Evolutionary conservation across 2,113 vertebrate species (phyloP).

Genomic region (Hipposideros armiger): DNA sequence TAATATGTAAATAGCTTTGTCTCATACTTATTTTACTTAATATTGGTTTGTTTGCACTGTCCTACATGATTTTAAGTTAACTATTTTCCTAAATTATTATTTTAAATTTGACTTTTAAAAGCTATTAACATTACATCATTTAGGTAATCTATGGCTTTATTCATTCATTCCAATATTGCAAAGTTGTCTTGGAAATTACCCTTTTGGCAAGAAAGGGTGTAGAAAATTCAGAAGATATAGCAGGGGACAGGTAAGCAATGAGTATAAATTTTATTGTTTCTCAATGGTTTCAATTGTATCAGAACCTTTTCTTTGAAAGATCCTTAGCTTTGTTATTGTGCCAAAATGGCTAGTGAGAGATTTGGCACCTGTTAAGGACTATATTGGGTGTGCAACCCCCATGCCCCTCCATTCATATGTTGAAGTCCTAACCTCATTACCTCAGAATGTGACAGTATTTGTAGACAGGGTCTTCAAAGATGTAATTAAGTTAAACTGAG

Average conservation of each 20-base stretch:
- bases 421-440: neutral
- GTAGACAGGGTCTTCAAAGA: neutral
- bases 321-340: neutral
- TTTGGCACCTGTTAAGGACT: neutral
- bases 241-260: neutral
- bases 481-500: conserved; percentile 12
- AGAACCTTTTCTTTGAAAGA: neutral
- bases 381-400: neutral
- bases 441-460: neutral
- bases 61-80: neutral
- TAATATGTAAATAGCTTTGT: neutral
- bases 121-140: neutral
- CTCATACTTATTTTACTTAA: neutral
- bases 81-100: neutral
- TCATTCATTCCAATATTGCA: neutral
- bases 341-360: neutral
- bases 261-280: conserved; percentile 27
- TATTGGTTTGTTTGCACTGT: neutral
- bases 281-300: neutral
- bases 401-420: neutral
- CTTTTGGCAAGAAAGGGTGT: neutral
- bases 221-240: neutral
- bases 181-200: neutral
- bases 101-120: neutral
- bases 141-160: neutral